A percentile compares a stretch with the other conserved stretches of the same genome.
These are phyloP conservation scores for Macroteleia sp. DNA, from an alignment of 2,888 invertebrate species.

Conservation along the genomic window DNA sequence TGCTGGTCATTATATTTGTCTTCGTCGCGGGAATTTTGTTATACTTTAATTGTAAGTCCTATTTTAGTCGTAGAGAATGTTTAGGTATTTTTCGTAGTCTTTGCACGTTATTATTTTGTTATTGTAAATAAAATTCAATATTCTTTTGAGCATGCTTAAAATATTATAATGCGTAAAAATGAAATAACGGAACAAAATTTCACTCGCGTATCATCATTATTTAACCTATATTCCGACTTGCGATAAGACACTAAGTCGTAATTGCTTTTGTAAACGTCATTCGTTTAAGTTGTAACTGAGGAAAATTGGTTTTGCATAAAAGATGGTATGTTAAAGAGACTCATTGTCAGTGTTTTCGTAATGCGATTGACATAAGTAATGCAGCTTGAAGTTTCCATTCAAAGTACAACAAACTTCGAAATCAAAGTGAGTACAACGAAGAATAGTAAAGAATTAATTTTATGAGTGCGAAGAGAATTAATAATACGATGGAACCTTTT, in stretches of 20 bases:
- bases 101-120: background rate
- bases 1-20: constrained; percentile 86
- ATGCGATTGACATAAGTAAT: constrained; percentile 41
- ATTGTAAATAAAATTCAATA: background rate
- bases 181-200: background rate
- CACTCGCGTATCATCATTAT: constrained; percentile 15
- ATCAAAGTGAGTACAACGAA: background rate
- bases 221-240: constrained; percentile 3
- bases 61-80: background rate
- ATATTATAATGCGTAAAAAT: background rate
- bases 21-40: constrained; percentile 86
- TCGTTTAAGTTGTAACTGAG: constrained; percentile 26
- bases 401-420: constrained; percentile 26
- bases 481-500: too few species aligned
- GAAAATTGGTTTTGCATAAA: constrained; percentile 37
- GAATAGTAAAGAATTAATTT: constrained; percentile 16
- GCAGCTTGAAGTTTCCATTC: constrained; percentile 14
- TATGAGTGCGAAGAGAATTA: constrained; percentile 1
- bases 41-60: constrained; percentile 87
- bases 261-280: constrained; percentile 34
- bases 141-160: too few species aligned
- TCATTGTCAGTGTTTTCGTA: constrained; percentile 27
- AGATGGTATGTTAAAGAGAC: constrained; percentile 16
- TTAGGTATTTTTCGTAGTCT: background rate
- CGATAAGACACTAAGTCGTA: constrained; percentile 11